Percentiles rank a stretch among this genome's conserved stretches.
Evolutionary conservation across 2,888 invertebrate species (phyloP).

Genomic region (Trachelus iudaicus): DNA sequence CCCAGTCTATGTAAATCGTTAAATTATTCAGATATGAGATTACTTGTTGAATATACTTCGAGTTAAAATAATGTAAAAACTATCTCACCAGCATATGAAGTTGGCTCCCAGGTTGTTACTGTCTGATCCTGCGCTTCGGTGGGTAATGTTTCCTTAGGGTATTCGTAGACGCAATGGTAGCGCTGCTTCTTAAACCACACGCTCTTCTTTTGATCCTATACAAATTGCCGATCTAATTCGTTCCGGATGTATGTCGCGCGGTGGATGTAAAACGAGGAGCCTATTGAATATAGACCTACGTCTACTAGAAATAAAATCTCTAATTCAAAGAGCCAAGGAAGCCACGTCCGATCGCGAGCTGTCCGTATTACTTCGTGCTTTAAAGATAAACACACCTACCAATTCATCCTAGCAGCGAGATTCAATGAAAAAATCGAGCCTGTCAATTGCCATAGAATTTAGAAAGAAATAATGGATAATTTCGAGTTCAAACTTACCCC

Average conservation of each 20-base stretch:
- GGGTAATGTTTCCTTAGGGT: slow-evolving; percentile 77
- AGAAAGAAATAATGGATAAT: slow-evolving; percentile 8
- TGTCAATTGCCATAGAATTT: slow-evolving; percentile 24
- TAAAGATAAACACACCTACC: slow-evolving; percentile 49
- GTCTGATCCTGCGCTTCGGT: slow-evolving; percentile 52
- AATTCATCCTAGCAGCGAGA: slow-evolving; percentile 60
- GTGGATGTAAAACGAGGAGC: not conserved
- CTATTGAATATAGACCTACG: not conserved
- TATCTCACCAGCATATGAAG: slow-evolving; percentile 59
- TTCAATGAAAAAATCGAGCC: slow-evolving; percentile 33
- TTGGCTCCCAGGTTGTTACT: slow-evolving; percentile 51
- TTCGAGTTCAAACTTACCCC: slow-evolving; percentile 51
- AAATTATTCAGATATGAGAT: not conserved
- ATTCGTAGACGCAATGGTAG: slow-evolving; percentile 86
- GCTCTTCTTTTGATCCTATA: slow-evolving; percentile 74
- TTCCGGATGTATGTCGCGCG: not conserved
- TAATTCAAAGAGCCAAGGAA: not conserved
- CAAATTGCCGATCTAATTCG: slow-evolving; percentile 33
- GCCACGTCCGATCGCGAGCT: not conserved
- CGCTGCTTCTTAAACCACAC: slow-evolving; percentile 87
- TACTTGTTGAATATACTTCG: not conserved
- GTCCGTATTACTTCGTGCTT: not conserved
- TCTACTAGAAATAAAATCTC: not conserved
- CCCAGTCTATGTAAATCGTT: slow-evolving; percentile 51
- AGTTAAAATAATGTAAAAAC: not conserved